Evolutionary conservation across 2,113 vertebrate genomes (phyloP).

Genomic region (Ginglymostoma cirratum): DNA sequence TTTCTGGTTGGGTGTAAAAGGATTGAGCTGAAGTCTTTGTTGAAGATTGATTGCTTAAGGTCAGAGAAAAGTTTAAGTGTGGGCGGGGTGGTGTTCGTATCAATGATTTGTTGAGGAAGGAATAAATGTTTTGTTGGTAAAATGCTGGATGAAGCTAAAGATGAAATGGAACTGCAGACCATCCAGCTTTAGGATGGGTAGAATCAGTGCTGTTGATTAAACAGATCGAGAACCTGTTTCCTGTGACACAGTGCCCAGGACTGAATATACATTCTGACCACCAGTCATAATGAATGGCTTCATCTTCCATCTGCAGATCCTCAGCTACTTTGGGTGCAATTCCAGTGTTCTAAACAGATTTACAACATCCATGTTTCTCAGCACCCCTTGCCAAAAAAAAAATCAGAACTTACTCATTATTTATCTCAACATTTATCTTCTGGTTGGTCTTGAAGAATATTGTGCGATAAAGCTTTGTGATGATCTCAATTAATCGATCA

Average conservation of each 20-base stretch:
- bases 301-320: neutral
- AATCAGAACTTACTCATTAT: conserved; percentile 78
- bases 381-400: conserved; percentile 28
- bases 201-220: neutral
- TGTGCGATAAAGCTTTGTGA: conserved; percentile 86
- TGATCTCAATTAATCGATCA: conserved; percentile 89
- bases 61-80: neutral
- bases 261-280: neutral
- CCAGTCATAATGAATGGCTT: neutral
- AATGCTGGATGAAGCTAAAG: neutral
- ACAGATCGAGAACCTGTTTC: too few species aligned
- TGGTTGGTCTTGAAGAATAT: conserved; percentile 71
- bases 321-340: neutral
- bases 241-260: neutral
- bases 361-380: neutral
- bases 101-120: neutral
- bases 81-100: neutral
- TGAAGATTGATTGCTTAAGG: neutral
- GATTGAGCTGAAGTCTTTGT: neutral
- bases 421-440: conserved; percentile 83
- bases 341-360: neutral
- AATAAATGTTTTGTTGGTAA: neutral
- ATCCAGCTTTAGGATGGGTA: neutral
- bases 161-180: neutral
- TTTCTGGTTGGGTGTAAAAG: neutral